Conservation (phyloP, 2,797 vertebrate genomes). For the Danio jaintianensis region DNA sequence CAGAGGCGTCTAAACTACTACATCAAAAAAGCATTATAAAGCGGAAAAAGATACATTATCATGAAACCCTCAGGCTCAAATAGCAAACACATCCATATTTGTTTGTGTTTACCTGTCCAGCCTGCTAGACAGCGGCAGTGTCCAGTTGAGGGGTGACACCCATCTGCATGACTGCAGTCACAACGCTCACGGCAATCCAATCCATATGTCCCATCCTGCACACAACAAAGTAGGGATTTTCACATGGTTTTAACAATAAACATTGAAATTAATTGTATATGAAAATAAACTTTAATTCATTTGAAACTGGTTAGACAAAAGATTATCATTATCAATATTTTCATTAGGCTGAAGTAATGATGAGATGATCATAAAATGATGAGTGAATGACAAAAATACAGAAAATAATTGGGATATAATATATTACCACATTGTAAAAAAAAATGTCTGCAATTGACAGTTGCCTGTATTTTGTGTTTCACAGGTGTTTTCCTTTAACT, state of each 20-base stretch:
- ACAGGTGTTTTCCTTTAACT: no score
- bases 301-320: neutral
- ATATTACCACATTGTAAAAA: no score
- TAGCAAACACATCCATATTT: neutral
- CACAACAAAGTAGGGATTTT: neutral
- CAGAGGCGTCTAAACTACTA: no score
- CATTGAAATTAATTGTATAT: neutral
- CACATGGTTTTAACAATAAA: neutral
- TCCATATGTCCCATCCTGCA: conserved; percentile 91
- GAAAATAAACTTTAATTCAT: neutral
- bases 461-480: no score
- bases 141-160: conserved; percentile 91
- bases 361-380: neutral
- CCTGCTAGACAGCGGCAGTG: conserved; percentile 92
- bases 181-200: conserved; percentile 91
- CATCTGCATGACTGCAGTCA: conserved; percentile 94
- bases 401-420: neutral
- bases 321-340: neutral
- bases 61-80: neutral
- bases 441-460: no score
- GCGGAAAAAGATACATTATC: neutral
- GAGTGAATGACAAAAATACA: neutral
- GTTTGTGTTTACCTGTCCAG: conserved; percentile 87
- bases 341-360: neutral
- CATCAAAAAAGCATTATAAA: neutral